Percentiles rank a stretch among this genome's conserved stretches.
These are phyloP conservation scores for Drosophila virilis DNA, from an alignment of 1,140 invertebrate species.

Conservation along the genomic window DNA sequence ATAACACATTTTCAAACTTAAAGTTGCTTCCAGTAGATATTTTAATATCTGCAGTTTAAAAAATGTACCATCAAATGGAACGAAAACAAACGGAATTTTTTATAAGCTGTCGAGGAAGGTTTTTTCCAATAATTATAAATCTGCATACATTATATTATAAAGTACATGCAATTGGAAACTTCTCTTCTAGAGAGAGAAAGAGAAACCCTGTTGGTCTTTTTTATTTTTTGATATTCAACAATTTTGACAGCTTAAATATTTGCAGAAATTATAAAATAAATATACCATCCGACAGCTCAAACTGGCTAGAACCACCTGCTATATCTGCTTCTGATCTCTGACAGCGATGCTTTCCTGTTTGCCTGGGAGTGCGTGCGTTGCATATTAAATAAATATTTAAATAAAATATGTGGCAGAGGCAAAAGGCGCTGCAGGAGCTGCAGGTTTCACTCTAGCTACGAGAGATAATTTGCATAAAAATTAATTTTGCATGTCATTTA, in stretches of 20 bases:
- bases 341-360: constrained; percentile 32
- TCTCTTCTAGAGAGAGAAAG: too few species aligned
- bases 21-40: too few species aligned
- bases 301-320: constrained; percentile 8
- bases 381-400: constrained; percentile 80
- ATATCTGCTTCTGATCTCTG: constrained; percentile 21
- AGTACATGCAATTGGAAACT: too few species aligned
- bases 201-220: too few species aligned
- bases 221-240: not conserved
- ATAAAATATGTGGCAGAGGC: constrained; percentile 52
- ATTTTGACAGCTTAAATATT: constrained; percentile 60
- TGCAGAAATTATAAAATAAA: constrained; percentile 73
- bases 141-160: too few species aligned
- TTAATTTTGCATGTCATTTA: constrained; percentile 81
- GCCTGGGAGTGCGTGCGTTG: constrained; percentile 62
- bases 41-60: too few species aligned
- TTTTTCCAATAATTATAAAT: too few species aligned
- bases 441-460: constrained; percentile 25
- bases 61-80: too few species aligned
- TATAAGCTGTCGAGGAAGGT: too few species aligned
- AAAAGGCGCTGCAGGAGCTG: not conserved
- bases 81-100: too few species aligned
- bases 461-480: constrained; percentile 78
- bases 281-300: constrained; percentile 15
- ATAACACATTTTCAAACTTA: too few species aligned